Percentiles rank a stretch among this genome's conserved stretches.
These are phyloP conservation scores for Notarius quadriscutis DNA, from an alignment of 2,113 vertebrate species.

Conservation along the genomic window DNA sequence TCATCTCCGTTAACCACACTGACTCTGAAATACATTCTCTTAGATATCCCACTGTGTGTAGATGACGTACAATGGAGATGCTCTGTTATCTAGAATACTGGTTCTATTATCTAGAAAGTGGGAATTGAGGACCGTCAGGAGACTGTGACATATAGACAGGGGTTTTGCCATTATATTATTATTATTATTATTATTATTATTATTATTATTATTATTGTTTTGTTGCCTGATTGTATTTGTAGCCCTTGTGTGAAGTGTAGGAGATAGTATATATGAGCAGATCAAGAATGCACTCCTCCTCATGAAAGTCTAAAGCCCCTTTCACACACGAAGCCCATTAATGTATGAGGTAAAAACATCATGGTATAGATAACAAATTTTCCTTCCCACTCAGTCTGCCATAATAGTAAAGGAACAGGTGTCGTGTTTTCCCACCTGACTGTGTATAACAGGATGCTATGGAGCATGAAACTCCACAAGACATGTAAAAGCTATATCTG, in stretches of 20 bases:
- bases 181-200: background rate
- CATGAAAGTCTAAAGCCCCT: background rate
- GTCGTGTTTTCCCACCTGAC: no score
- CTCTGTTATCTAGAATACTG: background rate
- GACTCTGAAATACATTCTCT: slow-evolving; percentile 10
- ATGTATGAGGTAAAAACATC: no score
- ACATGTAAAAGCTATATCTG: no score
- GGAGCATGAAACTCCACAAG: no score
- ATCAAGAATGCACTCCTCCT: background rate
- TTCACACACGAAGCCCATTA: no score
- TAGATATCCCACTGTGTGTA: slow-evolving; percentile 16
- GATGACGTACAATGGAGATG: background rate
- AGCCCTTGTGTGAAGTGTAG: background rate
- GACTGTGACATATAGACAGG: background rate
- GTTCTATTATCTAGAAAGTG: background rate
- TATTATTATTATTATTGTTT: background rate
- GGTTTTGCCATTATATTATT: background rate
- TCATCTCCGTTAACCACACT: slow-evolving; percentile 14
- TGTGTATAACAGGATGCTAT: no score
- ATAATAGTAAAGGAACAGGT: no score
- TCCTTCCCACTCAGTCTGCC: no score
- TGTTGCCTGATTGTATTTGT: background rate
- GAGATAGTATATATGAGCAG: background rate
- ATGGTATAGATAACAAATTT: no score
- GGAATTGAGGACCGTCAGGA: background rate